A percentile compares a stretch with the other conserved stretches of the same genome.
These are phyloP conservation scores for Saguinus midas DNA, from an alignment of 2,113 vertebrate genomes.

Conservation along the genomic window DNA sequence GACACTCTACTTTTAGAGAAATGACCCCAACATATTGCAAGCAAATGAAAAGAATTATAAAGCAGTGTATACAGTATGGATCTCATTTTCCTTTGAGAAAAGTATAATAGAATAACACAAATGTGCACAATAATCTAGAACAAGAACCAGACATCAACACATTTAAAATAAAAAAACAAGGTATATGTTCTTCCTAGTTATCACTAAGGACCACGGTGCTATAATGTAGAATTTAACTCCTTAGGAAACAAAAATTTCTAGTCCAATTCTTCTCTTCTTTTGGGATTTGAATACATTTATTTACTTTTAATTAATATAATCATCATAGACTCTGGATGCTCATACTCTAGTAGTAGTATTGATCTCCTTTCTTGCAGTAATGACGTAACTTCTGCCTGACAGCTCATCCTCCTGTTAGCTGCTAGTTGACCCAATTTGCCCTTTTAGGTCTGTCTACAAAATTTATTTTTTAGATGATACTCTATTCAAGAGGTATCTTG, in stretches of 20 bases:
- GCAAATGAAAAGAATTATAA: neutral
- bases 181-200: neutral
- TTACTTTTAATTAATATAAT: neutral
- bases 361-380: neutral
- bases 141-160: neutral
- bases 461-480: neutral
- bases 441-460: neutral
- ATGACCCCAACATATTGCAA: neutral
- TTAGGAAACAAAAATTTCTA: neutral
- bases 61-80: neutral
- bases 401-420: neutral
- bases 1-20: neutral
- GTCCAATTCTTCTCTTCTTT: neutral
- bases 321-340: neutral
- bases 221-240: neutral
- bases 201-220: neutral
- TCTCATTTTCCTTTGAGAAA: neutral
- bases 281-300: neutral
- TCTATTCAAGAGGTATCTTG: neutral
- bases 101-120: neutral
- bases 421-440: neutral
- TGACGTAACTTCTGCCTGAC: neutral
- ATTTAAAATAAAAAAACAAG: neutral
- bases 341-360: neutral
- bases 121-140: constrained; percentile 18